Evolutionary conservation across 2,888 invertebrate genomes (phyloP).

Genomic region (Anagyrus pseudococci): DNA sequence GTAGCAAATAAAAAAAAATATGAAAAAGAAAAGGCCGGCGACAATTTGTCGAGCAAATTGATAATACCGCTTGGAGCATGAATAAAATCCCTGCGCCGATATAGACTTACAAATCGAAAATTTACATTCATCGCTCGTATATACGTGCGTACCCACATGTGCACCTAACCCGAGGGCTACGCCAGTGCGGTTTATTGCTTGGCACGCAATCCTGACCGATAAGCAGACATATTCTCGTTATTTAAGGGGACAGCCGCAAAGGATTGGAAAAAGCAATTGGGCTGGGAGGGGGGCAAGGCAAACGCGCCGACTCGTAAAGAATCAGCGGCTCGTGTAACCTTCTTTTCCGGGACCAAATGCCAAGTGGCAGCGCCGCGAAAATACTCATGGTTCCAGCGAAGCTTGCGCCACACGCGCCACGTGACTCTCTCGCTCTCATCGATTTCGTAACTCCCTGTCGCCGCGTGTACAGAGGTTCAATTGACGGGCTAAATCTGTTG

Average conservation of each 20-base stretch:
- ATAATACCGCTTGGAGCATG: too few relatives aligned
- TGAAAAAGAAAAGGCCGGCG: too few relatives aligned
- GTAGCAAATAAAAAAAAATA: too few relatives aligned
- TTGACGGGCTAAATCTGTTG: not conserved
- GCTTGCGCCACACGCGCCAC: conserved; percentile 1
- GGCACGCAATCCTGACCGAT: not conserved
- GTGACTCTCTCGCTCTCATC: not conserved
- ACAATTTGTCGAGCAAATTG: too few relatives aligned
- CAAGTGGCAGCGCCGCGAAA: conserved; percentile 26
- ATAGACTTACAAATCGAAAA: too few relatives aligned
- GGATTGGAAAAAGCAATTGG: not conserved
- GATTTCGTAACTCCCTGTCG: conserved; percentile 7
- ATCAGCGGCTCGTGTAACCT: conserved; percentile 40
- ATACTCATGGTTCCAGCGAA: conserved; percentile 6
- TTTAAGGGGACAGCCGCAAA: conserved; percentile 13
- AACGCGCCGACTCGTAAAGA: conserved; percentile 26
- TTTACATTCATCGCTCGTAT: too few relatives aligned
- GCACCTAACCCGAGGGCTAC: too few relatives aligned
- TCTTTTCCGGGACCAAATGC: conserved; percentile 42
- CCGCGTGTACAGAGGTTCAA: conserved; percentile 3
- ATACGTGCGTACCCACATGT: too few relatives aligned
- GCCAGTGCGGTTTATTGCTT: too few relatives aligned
- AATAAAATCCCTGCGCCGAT: too few relatives aligned
- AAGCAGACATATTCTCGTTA: conserved; percentile 15
- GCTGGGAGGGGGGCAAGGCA: not conserved